These are phyloP conservation scores for Pachyramphus minor DNA, from an alignment of 2,113 vertebrate species.

Conservation along the genomic window DNA sequence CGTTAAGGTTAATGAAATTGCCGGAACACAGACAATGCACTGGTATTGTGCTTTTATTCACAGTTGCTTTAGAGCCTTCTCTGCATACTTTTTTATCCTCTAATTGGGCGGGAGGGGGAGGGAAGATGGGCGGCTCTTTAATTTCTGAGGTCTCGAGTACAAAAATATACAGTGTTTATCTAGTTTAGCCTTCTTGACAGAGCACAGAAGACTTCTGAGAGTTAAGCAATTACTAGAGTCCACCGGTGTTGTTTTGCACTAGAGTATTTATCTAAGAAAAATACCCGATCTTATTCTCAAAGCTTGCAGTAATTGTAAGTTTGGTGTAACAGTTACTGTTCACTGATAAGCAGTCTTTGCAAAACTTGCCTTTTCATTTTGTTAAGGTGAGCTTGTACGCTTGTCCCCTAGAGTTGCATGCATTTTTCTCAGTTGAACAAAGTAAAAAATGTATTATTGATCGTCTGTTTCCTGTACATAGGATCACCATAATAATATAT, in stretches of 20 bases:
- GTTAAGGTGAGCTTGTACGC: background rate
- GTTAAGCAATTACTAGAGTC: background rate
- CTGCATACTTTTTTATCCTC: accelerated
- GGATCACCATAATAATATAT: background rate
- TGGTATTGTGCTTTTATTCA: background rate
- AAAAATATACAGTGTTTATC: background rate
- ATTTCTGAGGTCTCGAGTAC: background rate
- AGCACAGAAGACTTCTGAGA: background rate
- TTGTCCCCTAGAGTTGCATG: background rate
- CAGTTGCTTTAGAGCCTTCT: background rate
- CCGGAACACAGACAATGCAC: background rate
- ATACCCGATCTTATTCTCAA: background rate
- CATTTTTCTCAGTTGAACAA: background rate
- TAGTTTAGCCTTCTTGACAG: background rate
- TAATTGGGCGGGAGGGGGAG: accelerated
- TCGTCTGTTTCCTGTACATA: background rate
- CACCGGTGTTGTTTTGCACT: background rate
- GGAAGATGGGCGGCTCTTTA: accelerated
- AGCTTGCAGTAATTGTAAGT: background rate
- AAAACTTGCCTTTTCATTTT: background rate
- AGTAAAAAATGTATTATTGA: background rate
- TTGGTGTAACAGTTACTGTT: background rate
- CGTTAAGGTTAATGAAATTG: background rate
- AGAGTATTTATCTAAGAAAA: background rate
- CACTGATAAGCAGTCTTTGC: background rate